Conservation (phyloP, 2,113 vertebrate species). For the Rutilus rutilus region DNA sequence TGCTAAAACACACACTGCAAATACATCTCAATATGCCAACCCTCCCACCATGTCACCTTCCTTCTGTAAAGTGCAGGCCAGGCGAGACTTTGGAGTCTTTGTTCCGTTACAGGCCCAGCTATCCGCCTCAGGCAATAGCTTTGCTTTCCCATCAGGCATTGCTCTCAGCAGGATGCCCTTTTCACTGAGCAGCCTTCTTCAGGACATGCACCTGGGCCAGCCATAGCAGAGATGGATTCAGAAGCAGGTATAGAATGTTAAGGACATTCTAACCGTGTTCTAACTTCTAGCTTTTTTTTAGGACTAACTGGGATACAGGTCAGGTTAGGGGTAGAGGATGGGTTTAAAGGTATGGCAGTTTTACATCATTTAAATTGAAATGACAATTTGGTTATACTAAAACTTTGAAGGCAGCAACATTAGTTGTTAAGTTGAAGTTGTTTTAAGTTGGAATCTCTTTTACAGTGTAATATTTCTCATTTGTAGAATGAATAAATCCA, state of each 20-base stretch:
- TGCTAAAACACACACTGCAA: slow-evolving; percentile 25
- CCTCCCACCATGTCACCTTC: slow-evolving; percentile 32
- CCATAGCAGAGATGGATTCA: slow-evolving; percentile 5
- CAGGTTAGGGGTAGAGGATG: neutral
- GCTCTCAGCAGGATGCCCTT: slow-evolving; percentile 55
- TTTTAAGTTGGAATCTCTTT: too few species aligned
- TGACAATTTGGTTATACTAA: too few species aligned
- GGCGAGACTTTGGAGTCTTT: slow-evolving; percentile 61
- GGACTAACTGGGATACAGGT: too few species aligned
- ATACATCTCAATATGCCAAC: slow-evolving; percentile 40
- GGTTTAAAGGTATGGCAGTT: neutral
- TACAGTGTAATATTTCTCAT: too few species aligned
- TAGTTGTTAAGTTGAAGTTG: too few species aligned
- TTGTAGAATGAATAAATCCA: slow-evolving; percentile 5
- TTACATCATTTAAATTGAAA: too few species aligned
- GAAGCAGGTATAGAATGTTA: slow-evolving; percentile 12
- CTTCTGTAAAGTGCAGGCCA: slow-evolving; percentile 63
- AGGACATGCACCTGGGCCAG: slow-evolving; percentile 60
- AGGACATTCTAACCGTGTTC: neutral
- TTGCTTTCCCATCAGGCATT: slow-evolving; percentile 70
- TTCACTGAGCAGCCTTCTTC: slow-evolving; percentile 56
- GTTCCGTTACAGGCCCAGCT: slow-evolving; percentile 56
- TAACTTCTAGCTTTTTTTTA: too few species aligned
- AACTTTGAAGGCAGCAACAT: too few species aligned
- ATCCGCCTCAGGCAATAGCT: slow-evolving; percentile 70